These are phyloP conservation scores for Cnemophilus loriae DNA, from an alignment of 2,113 vertebrate species.

Conservation along the genomic window DNA sequence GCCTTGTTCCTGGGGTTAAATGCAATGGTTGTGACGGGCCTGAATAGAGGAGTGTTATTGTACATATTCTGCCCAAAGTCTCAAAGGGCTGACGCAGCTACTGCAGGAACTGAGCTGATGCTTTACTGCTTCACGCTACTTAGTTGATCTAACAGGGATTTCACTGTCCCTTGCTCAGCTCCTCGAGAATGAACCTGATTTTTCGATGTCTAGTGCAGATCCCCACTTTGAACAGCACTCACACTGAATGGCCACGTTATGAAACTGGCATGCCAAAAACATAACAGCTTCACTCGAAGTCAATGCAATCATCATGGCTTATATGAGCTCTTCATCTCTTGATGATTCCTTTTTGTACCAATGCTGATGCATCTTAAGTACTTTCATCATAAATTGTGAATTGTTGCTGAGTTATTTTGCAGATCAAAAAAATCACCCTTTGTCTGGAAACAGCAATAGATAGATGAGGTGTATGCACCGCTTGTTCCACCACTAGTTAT, in stretches of 20 bases:
- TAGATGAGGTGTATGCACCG: background rate
- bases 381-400: background rate
- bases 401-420: background rate
- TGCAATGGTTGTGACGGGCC: background rate
- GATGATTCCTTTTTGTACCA: background rate
- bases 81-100: background rate
- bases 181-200: background rate
- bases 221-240: accelerated
- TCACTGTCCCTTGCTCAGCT: background rate
- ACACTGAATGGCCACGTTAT: background rate
- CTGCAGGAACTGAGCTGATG: background rate
- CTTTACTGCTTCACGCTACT: background rate
- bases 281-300: background rate
- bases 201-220: background rate
- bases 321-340: background rate
- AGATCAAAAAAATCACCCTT: background rate
- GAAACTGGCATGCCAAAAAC: background rate
- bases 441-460: background rate
- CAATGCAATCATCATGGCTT: background rate
- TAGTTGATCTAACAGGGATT: background rate
- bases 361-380: background rate
- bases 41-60: background rate
- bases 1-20: background rate
- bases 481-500: background rate
- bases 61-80: background rate